Evolutionary conservation across 2,888 invertebrate species (phyloP), one percentile per base, ranked within the genome.

Genomic region (Psylliodes chrysocephalus): DNA sequence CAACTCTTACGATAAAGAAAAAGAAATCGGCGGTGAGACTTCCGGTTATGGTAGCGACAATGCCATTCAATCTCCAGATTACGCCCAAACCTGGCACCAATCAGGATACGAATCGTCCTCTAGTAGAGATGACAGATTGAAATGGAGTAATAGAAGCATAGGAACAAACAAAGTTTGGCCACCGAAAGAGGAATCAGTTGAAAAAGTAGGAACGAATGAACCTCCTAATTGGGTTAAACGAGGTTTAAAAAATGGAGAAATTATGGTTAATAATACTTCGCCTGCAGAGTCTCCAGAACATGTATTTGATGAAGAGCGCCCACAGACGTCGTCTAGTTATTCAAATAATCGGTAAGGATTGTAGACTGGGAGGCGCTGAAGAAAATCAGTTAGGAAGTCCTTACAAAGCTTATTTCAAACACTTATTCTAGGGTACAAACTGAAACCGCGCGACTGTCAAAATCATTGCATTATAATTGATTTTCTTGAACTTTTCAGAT

Each of bases 41-140:
- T 93, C 93, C 25, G 93, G 93, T 33, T 93, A 94, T 82, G 91
- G 92, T 51, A 93, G 93, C 79, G 93, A 93, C 78, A 91, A 90
- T 49, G 82, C 87, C 8, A 84, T 83, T 55, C 70, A 73, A 49
- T 83, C 83, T 4, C 84, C 85, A 18, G 86, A 86, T 53, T 66
- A 62, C 35, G 38, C 44, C 12, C 63, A 64, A n/a, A 66, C 60
- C 14, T 76, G 76, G 73, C 69, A 73, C 25, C 70, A 72, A 42
- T 66, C 75, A 19, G 79, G 80, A 8, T 81, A 81, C 63, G 82
- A 82, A 68, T 81, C 81, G 22, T 81, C 80, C 4, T 78, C 79
- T 2, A 78, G 79, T 10, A 85, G 86, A 63, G 87, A 89, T 67
- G 90, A 90, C 25, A 84, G 91, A 1, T 87, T 87, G 0, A 89